Evolutionary conservation across 2,888 invertebrate species (phyloP).

Genomic region (Leucania comma): DNA sequence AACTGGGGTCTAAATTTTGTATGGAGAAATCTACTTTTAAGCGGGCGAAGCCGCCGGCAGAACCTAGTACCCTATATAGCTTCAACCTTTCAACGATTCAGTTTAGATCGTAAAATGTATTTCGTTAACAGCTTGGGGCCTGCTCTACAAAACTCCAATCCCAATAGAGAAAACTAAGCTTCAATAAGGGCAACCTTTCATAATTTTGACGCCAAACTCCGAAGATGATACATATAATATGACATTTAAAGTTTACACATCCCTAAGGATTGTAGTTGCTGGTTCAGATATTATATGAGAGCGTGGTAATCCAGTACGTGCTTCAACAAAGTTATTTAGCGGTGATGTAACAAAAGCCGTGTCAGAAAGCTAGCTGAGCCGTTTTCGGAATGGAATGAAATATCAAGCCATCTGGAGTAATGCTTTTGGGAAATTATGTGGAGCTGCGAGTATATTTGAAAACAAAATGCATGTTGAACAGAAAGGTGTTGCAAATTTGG

Average conservation of each 20-base stretch:
- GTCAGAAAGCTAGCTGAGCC: conserved; percentile 42
- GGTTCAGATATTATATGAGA: conserved; percentile 38
- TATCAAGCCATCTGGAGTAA: conserved; percentile 39
- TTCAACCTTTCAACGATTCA: too few relatives aligned
- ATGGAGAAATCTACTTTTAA: too few relatives aligned
- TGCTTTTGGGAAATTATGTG: conserved; percentile 53
- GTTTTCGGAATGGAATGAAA: conserved; percentile 45
- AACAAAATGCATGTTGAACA: not conserved
- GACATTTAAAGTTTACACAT: conserved; percentile 39
- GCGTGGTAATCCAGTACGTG: conserved; percentile 52
- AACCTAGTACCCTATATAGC: too few relatives aligned
- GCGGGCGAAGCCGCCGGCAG: too few relatives aligned
- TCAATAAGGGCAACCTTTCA: conserved; percentile 15
- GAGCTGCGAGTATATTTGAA: conserved; percentile 9
- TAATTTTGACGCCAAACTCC: conserved; percentile 20
- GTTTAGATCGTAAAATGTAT: too few relatives aligned
- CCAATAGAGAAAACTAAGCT: not conserved
- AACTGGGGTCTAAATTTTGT: too few relatives aligned
- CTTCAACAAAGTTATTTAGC: conserved; percentile 48
- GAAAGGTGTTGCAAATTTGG: not conserved
- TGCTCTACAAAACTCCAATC: not conserved
- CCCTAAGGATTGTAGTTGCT: conserved; percentile 43
- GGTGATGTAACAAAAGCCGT: conserved; percentile 46
- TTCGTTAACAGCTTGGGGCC: not conserved
- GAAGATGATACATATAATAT: conserved; percentile 33